Evolutionary conservation across 2,888 invertebrate genomes (phyloP).

Genomic region (Tridacna crocea): DNA sequence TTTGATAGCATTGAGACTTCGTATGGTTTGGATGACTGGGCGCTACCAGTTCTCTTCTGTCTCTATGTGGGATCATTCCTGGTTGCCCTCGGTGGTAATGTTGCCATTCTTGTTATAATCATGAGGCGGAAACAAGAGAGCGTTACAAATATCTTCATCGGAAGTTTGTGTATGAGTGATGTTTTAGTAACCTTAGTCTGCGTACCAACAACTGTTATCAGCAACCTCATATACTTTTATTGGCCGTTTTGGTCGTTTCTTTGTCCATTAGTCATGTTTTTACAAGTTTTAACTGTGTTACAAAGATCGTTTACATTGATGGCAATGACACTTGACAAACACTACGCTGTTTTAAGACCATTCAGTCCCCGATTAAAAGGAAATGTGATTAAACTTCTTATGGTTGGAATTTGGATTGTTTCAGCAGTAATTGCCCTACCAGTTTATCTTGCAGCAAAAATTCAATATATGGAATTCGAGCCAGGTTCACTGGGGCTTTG

Average conservation of each 20-base stretch:
- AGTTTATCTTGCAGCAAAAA: background rate
- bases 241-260: slow-evolving; percentile 35
- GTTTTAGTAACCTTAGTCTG: slow-evolving; percentile 23
- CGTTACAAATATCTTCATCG: slow-evolving; percentile 30
- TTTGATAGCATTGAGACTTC: slow-evolving; percentile 6
- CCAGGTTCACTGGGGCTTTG: slow-evolving; percentile 31
- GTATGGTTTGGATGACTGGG: slow-evolving; percentile 19
- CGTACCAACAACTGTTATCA: slow-evolving; percentile 23
- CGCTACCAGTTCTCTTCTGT: slow-evolving; percentile 12
- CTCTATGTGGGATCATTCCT: slow-evolving; percentile 19
- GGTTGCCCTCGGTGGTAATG: slow-evolving; percentile 17
- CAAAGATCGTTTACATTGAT: slow-evolving; percentile 25
- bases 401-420: slow-evolving; percentile 7
- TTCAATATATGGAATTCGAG: slow-evolving; percentile 20
- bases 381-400: background rate
- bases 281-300: slow-evolving; percentile 27
- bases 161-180: slow-evolving; percentile 28
- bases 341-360: slow-evolving; percentile 21
- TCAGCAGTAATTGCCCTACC: slow-evolving; percentile 18
- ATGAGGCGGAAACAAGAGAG: background rate
- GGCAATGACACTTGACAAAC: slow-evolving; percentile 24
- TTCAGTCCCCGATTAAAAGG: slow-evolving; percentile 16
- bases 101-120: slow-evolving; percentile 13
- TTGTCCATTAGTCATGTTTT: slow-evolving; percentile 28
- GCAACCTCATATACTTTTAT: slow-evolving; percentile 26